Percentiles rank a stretch among this genome's conserved stretches.
Conservation (phyloP, 2,888 invertebrate species). For the Anthrax anthrax region DNA sequence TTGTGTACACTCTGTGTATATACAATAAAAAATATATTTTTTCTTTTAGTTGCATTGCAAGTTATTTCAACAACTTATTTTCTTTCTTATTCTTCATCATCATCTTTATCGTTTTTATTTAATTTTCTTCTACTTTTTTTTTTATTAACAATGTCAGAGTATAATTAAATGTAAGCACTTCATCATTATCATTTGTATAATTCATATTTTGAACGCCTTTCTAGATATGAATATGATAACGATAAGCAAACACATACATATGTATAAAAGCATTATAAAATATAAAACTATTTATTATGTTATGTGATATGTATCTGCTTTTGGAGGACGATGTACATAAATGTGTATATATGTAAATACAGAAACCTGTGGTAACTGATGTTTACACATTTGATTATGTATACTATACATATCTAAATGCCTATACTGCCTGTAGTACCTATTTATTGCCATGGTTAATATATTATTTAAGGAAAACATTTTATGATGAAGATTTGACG, state of each 20-base stretch:
- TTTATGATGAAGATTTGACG: constrained; percentile 12
- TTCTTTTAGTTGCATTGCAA: too few species aligned
- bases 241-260: too few species aligned
- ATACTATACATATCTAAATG: background rate
- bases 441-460: background rate
- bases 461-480: constrained; percentile 5
- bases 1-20: too few species aligned
- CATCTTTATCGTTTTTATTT: background rate
- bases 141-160: background rate
- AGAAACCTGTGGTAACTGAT: too few species aligned
- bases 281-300: too few species aligned
- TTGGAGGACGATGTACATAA: constrained; percentile 7
- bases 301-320: too few species aligned
- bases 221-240: too few species aligned
- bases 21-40: too few species aligned
- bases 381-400: too few species aligned
- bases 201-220: background rate
- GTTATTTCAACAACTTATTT: background rate
- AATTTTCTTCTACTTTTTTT: background rate
- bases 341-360: background rate
- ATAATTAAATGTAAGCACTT: background rate
- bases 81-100: background rate
- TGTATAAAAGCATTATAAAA: too few species aligned
- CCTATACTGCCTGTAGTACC: too few species aligned
- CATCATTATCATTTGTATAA: background rate